A percentile compares a stretch with the other conserved stretches of the same genome.
Conservation (phyloP, 2,797 vertebrate genomes). For the Arnoldichthys spilopterus region DNA sequence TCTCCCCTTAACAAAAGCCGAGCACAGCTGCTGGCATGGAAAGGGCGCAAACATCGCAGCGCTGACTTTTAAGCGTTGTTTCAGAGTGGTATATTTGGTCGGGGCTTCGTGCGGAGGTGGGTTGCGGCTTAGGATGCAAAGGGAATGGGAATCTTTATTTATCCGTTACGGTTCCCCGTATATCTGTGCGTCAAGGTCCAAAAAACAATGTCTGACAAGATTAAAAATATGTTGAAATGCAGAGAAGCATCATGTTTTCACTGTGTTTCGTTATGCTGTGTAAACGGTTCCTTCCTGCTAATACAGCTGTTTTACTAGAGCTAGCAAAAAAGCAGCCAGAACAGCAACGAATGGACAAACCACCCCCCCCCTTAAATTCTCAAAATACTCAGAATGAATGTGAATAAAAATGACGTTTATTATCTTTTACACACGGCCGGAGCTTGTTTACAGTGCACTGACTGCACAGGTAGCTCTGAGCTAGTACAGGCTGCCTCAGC, state of each 20-base stretch:
- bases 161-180: too few species aligned
- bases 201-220: background rate
- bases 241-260: too few species aligned
- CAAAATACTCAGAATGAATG: background rate
- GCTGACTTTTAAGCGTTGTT: background rate
- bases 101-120: background rate
- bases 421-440: background rate
- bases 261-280: background rate
- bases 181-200: background rate
- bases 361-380: too few species aligned
- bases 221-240: background rate
- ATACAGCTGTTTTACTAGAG: background rate
- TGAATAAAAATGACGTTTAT: background rate
- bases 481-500: too few species aligned
- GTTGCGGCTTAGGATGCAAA: background rate
- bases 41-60: conserved; percentile 1
- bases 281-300: background rate
- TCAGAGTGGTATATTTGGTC: background rate
- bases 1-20: conserved; percentile 9
- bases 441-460: background rate
- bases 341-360: background rate
- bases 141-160: background rate
- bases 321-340: background rate
- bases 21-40: conserved; percentile 8
- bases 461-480: background rate